Conservation (phyloP, 2,888 invertebrate species). For the Nephrotoma flavescens region DNA sequence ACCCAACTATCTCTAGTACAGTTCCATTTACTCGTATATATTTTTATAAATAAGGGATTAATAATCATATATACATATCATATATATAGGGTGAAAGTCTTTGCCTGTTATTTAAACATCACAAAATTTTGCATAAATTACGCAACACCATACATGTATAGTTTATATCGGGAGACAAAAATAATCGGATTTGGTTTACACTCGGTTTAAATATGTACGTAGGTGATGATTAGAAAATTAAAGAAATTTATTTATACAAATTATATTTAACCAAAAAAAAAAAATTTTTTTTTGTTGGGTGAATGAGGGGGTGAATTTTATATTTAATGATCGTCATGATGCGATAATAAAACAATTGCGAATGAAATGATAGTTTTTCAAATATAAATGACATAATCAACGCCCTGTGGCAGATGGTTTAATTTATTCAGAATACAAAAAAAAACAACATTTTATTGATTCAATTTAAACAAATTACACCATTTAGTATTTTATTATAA, state of each 20-base stretch:
- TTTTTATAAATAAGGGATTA: neutral
- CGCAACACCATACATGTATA: neutral
- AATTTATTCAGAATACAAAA: neutral
- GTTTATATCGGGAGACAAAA: neutral
- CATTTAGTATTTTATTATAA: neutral
- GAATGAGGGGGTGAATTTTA: neutral
- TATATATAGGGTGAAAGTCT: neutral
- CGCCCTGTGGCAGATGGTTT: neutral
- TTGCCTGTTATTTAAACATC: neutral
- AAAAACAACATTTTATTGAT: neutral
- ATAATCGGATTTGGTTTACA: neutral
- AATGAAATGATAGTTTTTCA: neutral
- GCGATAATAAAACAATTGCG: neutral
- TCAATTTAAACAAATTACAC: neutral
- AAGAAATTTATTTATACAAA: neutral
- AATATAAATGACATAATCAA: neutral
- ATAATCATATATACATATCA: neutral
- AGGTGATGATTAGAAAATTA: neutral
- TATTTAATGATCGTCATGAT: neutral
- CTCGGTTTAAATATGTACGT: neutral
- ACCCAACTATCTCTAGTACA: neutral
- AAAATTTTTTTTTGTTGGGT: neutral
- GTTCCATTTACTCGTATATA: neutral
- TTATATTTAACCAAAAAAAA: neutral
- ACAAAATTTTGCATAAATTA: neutral